These are phyloP conservation scores for Nymphicus hollandicus DNA, from an alignment of 2,113 vertebrate genomes.

Conservation along the genomic window DNA sequence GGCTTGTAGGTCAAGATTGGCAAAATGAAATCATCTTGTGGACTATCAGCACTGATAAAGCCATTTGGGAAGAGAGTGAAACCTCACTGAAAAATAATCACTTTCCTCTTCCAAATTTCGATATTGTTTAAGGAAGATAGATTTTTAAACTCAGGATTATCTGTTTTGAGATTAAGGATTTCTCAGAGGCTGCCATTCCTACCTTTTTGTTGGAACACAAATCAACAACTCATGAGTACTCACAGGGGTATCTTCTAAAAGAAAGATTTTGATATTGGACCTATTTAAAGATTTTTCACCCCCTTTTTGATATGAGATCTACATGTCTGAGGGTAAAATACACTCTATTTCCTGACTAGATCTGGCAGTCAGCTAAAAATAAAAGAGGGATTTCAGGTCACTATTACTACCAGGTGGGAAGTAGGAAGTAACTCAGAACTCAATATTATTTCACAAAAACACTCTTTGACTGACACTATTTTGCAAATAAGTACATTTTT, in stretches of 20 bases:
- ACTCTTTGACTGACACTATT: neutral
- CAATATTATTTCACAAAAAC: neutral
- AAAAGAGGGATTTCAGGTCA: neutral
- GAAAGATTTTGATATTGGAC: neutral
- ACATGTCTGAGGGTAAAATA: neutral
- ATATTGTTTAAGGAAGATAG: neutral
- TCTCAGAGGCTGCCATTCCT: neutral
- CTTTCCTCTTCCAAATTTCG: neutral
- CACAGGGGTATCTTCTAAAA: neutral
- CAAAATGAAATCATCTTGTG: neutral
- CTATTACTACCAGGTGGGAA: neutral
- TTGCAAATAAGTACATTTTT: neutral
- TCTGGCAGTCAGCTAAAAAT: neutral
- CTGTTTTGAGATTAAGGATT: neutral
- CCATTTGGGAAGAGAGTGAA: neutral
- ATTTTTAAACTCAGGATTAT: neutral
- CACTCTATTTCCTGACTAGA: neutral
- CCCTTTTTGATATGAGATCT: neutral
- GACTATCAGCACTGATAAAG: neutral
- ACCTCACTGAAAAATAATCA: neutral
- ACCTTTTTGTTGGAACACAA: neutral
- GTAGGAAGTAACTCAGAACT: neutral
- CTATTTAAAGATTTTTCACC: neutral
- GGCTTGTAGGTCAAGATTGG: fast-evolving
- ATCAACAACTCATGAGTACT: neutral